A percentile compares a stretch with the other conserved stretches of the same genome.
These are phyloP conservation scores for Orchesellides sinensis DNA, from an alignment of 2,888 invertebrate species.

Conservation along the genomic window DNA sequence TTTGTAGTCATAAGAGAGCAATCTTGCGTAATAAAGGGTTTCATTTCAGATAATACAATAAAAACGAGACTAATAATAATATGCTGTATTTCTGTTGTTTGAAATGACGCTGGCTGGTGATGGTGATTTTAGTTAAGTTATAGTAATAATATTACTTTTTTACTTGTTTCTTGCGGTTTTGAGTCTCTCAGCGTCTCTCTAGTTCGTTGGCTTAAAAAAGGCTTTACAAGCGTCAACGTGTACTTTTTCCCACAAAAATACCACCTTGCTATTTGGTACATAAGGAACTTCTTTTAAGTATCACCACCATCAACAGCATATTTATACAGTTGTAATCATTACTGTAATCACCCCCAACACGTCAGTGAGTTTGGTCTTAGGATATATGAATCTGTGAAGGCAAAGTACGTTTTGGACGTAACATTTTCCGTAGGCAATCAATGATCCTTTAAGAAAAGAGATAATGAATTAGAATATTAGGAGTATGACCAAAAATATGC, in stretches of 20 bases:
- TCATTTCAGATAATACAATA: constrained; percentile 30
- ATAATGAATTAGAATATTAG: too few relatives aligned
- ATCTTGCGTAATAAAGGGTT: constrained; percentile 31
- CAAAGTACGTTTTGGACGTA: too few relatives aligned
- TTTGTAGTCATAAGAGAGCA: background rate
- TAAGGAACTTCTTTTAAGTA: too few relatives aligned
- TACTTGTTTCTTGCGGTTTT: constrained; percentile 21
- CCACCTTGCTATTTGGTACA: too few relatives aligned
- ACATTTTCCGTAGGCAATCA: background rate
- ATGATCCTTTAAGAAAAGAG: background rate
- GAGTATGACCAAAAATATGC: too few relatives aligned
- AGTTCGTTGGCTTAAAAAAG: background rate
- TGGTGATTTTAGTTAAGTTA: too few relatives aligned
- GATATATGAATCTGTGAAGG: too few relatives aligned
- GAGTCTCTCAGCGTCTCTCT: too few relatives aligned
- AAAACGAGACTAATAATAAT: constrained; percentile 27
- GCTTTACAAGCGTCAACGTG: background rate
- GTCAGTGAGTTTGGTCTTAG: too few relatives aligned
- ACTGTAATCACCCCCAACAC: background rate
- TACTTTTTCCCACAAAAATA: constrained; percentile 23
- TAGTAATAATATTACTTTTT: background rate
- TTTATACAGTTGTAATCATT: background rate
- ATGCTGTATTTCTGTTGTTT: background rate
- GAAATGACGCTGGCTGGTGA: background rate
- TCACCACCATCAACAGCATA: background rate